phyloP scores from a whole-genome alignment of 2,888 invertebrate species.

The Coleophora flavipennella region DNA sequence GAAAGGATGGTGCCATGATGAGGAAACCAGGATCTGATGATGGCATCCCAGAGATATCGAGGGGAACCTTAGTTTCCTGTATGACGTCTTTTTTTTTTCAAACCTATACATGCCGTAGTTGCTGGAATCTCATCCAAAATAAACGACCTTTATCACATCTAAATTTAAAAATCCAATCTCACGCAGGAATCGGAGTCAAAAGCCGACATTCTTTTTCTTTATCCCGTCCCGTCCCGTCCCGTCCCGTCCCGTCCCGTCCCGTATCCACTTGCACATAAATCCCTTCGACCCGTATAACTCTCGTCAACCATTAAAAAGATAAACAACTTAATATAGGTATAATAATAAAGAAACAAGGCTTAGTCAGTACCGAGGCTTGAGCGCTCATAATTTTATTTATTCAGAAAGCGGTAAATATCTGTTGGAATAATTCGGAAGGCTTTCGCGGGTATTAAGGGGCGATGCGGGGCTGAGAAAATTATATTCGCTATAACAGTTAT shows the following conservation, averaged over 20 bases:
- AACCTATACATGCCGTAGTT: neutral
- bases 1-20: too few relatives aligned
- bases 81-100: too few relatives aligned
- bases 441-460: slow-evolving; percentile 70
- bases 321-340: slow-evolving; percentile 72
- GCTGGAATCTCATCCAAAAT: slow-evolving; percentile 16
- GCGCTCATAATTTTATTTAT: slow-evolving; percentile 70
- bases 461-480: slow-evolving; percentile 69
- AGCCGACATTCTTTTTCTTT: slow-evolving; percentile 55
- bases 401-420: slow-evolving; percentile 71
- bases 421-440: slow-evolving; percentile 69
- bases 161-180: slow-evolving; percentile 68
- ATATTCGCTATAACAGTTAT: slow-evolving; percentile 73
- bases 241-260: slow-evolving; percentile 43
- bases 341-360: slow-evolving; percentile 67
- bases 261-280: slow-evolving; percentile 65
- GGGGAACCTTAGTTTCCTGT: too few relatives aligned
- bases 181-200: slow-evolving; percentile 45
- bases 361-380: slow-evolving; percentile 53
- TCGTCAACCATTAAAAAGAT: slow-evolving; percentile 66
- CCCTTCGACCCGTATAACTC: slow-evolving; percentile 65
- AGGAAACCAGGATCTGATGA: too few relatives aligned
- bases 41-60: too few relatives aligned
- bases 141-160: slow-evolving; percentile 56
- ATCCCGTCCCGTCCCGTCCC: slow-evolving; percentile 48